phyloP scores from a whole-genome alignment of 2,888 invertebrate genomes.

The Lasioglossum malachurum region DNA sequence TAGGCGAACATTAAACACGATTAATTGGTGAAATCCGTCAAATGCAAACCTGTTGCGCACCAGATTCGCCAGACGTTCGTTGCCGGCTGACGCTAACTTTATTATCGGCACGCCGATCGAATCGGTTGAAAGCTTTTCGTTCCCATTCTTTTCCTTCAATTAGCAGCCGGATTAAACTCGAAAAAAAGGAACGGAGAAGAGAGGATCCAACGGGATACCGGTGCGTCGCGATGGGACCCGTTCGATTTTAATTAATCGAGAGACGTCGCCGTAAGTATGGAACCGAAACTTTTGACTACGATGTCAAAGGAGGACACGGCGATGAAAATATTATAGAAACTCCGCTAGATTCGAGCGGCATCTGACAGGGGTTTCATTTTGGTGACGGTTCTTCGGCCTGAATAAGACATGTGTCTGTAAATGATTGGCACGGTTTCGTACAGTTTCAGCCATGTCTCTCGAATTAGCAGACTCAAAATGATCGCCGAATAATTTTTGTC shows the following conservation, averaged over 20 bases:
- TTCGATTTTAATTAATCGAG: not conserved
- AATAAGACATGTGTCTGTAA: not conserved
- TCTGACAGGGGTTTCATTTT: not conserved
- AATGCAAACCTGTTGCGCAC: slow-evolving; percentile 55
- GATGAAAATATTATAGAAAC: not conserved
- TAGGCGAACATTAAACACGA: slow-evolving; percentile 35
- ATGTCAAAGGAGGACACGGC: not conserved
- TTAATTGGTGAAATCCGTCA: slow-evolving; percentile 52
- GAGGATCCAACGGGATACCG: not conserved
- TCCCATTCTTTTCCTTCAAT: not conserved
- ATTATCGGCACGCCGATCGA: slow-evolving; percentile 16
- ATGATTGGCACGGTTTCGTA: not conserved
- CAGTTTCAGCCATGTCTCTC: not conserved
- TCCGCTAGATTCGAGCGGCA: not conserved
- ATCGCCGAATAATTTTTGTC: not conserved
- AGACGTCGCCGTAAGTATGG: not conserved
- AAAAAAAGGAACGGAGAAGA: not conserved
- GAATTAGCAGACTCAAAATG: not conserved
- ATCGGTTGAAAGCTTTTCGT: not conserved
- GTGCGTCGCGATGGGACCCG: not conserved
- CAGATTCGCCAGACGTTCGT: slow-evolving; percentile 15
- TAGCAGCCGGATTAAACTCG: not conserved
- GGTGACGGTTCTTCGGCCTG: not conserved
- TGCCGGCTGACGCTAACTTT: slow-evolving; percentile 9
- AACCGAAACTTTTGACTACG: not conserved